Evolutionary conservation across 2,113 vertebrate species (phyloP).

Genomic region (Oreochromis niloticus): DNA sequence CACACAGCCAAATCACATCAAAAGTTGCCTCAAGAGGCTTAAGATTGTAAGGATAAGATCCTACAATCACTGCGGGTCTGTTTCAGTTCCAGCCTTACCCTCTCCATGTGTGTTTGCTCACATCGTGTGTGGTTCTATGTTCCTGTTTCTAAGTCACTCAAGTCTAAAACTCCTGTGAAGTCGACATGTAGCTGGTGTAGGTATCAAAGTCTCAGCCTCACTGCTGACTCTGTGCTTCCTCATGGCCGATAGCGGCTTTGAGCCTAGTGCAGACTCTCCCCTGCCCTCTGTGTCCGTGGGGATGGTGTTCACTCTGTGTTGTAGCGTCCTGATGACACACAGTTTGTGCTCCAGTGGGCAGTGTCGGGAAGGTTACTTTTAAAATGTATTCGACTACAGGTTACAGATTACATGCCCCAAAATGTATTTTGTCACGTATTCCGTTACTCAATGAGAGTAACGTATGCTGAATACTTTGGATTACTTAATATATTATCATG

Average conservation of each 20-base stretch:
- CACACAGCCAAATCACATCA: background rate
- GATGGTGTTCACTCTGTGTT: background rate
- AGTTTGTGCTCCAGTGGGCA: fast-evolving
- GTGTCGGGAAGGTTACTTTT: background rate
- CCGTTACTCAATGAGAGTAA: background rate
- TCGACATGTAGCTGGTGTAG: background rate
- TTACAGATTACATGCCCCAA: background rate
- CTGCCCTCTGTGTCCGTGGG: background rate
- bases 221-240: background rate
- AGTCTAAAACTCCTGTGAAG: fast-evolving
- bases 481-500: too few relatives aligned
- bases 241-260: fast-evolving
- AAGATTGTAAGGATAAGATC: background rate
- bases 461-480: background rate
- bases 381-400: too few relatives aligned
- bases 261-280: background rate
- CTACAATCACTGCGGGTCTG: background rate
- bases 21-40: background rate
- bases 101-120: background rate
- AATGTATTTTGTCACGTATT: fast-evolving
- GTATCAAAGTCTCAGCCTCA: background rate
- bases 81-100: background rate
- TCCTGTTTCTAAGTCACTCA: background rate
- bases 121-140: background rate
- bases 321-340: background rate